These are phyloP conservation scores for Budorcas taxicolor DNA, from an alignment of 2,113 vertebrate species.

Conservation along the genomic window DNA sequence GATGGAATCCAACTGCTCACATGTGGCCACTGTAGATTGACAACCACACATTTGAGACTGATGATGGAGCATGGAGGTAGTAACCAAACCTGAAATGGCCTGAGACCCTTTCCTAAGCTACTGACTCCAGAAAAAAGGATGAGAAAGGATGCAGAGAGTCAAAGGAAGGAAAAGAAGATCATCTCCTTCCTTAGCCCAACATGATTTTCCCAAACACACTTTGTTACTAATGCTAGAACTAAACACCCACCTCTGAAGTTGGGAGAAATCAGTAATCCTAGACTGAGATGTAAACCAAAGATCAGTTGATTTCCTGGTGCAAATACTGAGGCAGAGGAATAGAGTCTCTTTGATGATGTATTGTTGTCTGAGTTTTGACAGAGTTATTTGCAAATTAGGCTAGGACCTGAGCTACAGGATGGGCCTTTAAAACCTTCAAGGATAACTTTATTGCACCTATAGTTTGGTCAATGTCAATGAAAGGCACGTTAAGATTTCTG, in stretches of 20 bases:
- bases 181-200: neutral
- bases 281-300: neutral
- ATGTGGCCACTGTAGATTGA: neutral
- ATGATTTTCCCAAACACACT: neutral
- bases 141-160: neutral
- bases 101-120: neutral
- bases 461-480: neutral
- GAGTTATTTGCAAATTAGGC: constrained; percentile 32
- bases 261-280: neutral
- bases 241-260: neutral
- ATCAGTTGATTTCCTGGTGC: neutral
- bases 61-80: neutral
- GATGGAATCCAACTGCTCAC: neutral
- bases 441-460: neutral
- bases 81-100: neutral
- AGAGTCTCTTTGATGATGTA: neutral
- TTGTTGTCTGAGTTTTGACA: neutral
- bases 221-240: neutral
- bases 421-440: neutral
- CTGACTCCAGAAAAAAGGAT: neutral
- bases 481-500: neutral
- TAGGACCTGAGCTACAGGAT: neutral
- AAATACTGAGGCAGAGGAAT: neutral
- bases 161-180: neutral
- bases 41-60: neutral